A percentile compares a stretch with the other conserved stretches of the same genome.
phyloP scores from a whole-genome alignment of 2,888 invertebrate species.

The Phortica magna region DNA sequence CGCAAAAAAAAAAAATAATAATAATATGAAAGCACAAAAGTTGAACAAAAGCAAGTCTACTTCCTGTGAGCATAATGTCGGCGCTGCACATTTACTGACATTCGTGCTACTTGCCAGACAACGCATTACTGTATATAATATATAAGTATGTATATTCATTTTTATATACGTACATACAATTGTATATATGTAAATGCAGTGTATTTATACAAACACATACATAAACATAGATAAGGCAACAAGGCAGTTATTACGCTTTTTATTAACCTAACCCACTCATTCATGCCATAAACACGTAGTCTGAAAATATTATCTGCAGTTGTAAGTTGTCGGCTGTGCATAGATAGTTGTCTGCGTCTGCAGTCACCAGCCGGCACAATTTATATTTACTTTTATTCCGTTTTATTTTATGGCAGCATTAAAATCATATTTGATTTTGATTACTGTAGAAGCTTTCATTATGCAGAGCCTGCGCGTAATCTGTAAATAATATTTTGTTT shows the following conservation, averaged over 20 bases:
- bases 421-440: constrained; percentile 20
- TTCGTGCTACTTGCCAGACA: constrained; percentile 9
- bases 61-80: neutral
- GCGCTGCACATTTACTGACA: constrained; percentile 34
- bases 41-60: neutral
- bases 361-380: neutral
- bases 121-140: constrained; percentile 13
- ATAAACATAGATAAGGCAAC: neutral
- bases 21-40: neutral
- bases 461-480: neutral
- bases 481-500: neutral
- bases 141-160: neutral
- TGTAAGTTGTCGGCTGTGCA: neutral
- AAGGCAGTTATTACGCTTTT: constrained; percentile 1
- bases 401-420: neutral
- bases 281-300: neutral
- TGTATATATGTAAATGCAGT: neutral
- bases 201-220: neutral
- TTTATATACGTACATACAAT: no score
- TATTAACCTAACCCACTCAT: constrained; percentile 10
- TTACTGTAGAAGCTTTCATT: neutral
- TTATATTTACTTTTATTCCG: neutral
- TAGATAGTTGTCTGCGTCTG: constrained; percentile 9
- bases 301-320: constrained; percentile 12
- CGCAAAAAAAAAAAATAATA: constrained; percentile 35